Conservation (phyloP, 2,113 vertebrate genomes). For the Sminthopsis crassicaudata region DNA sequence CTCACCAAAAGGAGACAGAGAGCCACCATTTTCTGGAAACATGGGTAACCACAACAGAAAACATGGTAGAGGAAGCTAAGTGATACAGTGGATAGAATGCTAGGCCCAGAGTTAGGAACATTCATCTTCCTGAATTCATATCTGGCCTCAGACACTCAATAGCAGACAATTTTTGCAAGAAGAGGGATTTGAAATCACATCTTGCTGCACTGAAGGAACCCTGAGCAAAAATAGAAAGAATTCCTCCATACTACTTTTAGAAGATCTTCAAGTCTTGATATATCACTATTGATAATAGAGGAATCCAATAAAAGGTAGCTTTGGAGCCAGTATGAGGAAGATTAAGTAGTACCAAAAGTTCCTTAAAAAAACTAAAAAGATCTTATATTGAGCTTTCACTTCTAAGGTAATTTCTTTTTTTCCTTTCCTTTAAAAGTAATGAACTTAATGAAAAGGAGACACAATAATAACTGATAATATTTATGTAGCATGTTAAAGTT, state of each 20-base stretch:
- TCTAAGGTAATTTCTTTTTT: background rate
- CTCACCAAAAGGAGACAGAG: background rate
- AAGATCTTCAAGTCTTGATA: background rate
- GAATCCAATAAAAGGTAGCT: background rate
- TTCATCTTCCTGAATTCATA: background rate
- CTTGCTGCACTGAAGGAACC: background rate
- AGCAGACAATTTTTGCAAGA: background rate
- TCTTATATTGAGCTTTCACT: background rate
- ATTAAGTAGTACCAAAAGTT: background rate
- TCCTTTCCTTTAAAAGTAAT: background rate
- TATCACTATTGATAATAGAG: background rate
- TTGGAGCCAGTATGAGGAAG: background rate
- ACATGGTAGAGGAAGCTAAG: background rate
- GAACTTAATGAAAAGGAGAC: background rate
- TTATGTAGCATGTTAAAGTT: background rate
- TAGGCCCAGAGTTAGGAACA: background rate
- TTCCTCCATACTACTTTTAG: background rate
- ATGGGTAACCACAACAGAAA: background rate
- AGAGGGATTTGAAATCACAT: background rate
- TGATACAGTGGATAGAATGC: background rate
- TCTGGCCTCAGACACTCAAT: background rate
- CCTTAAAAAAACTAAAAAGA: background rate
- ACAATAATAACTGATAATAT: background rate
- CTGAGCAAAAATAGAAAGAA: background rate
- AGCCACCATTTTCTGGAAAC: background rate